These are phyloP conservation scores for Chrysopa pallens DNA, from an alignment of 1,140 invertebrate species.

Conservation along the genomic window DNA sequence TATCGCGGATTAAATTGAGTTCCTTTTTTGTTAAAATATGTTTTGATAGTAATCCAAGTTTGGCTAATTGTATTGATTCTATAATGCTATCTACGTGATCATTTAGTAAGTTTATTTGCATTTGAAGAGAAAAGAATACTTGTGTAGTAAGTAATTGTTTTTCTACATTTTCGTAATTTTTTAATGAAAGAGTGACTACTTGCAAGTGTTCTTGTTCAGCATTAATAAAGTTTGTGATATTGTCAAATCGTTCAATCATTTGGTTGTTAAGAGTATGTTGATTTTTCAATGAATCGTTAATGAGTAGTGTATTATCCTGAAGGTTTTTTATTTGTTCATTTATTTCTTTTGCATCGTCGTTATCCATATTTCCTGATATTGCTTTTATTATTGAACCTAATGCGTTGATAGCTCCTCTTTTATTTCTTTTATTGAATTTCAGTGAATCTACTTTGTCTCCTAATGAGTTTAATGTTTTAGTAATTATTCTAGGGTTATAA, in stretches of 20 bases:
- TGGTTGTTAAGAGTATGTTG: not conserved
- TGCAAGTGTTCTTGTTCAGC: not conserved
- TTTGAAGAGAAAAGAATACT: too few relatives aligned
- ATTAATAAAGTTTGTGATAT: not conserved
- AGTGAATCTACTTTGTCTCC: too few relatives aligned
- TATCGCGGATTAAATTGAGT: not conserved
- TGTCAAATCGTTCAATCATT: not conserved
- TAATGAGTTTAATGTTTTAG: too few relatives aligned
- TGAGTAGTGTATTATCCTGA: not conserved
- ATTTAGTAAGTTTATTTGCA: not conserved
- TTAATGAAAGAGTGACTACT: not conserved
- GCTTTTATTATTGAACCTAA: not conserved
- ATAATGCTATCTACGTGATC: not conserved
- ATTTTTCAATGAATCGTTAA: not conserved
- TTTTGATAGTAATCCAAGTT: constrained; percentile 1
- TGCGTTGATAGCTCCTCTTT: too few relatives aligned
- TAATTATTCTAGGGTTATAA: too few relatives aligned
- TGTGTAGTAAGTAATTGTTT: not conserved
- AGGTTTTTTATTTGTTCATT: constrained; percentile 1
- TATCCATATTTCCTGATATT: constrained; percentile 2
- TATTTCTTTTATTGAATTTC: too few relatives aligned
- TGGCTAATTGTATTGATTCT: constrained; percentile 1
- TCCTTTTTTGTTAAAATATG: not conserved
- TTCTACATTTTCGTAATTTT: not conserved
- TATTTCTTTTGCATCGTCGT: constrained; percentile 1